Percentiles rank a stretch among this genome's conserved stretches.
Conservation (phyloP, 2,797 vertebrate genomes). For the Sardinella longiceps region DNA sequence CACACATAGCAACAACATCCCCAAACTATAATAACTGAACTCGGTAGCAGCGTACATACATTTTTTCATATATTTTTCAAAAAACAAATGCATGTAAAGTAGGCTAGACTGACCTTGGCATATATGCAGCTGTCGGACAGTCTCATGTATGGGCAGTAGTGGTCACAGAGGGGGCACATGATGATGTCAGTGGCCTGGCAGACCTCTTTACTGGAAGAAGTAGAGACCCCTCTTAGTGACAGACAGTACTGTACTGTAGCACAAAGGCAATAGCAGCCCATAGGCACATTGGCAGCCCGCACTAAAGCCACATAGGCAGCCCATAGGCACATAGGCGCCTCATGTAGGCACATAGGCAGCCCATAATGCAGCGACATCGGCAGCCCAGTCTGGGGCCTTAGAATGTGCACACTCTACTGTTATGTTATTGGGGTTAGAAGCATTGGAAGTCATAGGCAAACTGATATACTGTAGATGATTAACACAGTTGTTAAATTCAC, state of each 20-base stretch:
- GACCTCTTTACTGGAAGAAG: conserved; percentile 89
- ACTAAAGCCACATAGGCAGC: too few species aligned
- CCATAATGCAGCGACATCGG: too few species aligned
- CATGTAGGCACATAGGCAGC: too few species aligned
- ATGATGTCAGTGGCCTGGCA: conserved; percentile 89
- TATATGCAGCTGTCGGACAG: conserved; percentile 93
- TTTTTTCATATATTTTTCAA: neutral
- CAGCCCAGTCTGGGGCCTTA: neutral
- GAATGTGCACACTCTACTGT: neutral
- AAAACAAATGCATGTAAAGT: neutral
- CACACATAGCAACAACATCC: conserved; percentile 27
- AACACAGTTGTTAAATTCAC: neutral
- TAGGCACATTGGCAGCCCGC: too few species aligned
- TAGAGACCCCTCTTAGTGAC: conserved; percentile 22
- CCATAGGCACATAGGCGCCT: too few species aligned
- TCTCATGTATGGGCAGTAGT: conserved; percentile 91
- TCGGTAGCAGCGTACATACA: neutral
- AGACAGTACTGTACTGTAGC: too few species aligned
- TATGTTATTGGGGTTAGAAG: neutral
- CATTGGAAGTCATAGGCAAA: neutral
- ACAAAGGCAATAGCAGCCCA: neutral
- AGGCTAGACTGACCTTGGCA: conserved; percentile 83
- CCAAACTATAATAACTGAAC: neutral
- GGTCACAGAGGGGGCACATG: conserved; percentile 95
- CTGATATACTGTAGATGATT: neutral